These are phyloP conservation scores for Poecile montanus DNA, from an alignment of 2,797 vertebrate genomes.

Conservation along the genomic window DNA sequence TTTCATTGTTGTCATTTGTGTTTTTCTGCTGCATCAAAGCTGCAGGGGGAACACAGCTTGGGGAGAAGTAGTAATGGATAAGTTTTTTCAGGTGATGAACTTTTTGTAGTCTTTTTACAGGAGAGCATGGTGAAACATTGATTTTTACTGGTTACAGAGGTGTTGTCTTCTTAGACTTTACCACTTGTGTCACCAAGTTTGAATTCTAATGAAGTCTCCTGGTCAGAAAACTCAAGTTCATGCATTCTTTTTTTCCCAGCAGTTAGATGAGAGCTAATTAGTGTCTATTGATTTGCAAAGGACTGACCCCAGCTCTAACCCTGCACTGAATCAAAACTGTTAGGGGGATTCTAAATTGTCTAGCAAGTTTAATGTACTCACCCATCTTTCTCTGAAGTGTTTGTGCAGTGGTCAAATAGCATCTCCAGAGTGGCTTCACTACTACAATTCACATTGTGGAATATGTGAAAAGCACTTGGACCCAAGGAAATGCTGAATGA, in stretches of 20 bases:
- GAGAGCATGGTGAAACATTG: background rate
- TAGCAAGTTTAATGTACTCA: conserved; percentile 22
- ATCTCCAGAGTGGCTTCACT: background rate
- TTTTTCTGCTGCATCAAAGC: background rate
- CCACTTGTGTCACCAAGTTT: background rate
- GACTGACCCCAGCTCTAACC: conserved; percentile 33
- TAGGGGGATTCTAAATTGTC: conserved; percentile 26
- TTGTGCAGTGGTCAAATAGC: background rate
- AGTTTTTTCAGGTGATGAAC: background rate
- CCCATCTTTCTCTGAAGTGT: background rate
- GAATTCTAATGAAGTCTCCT: conserved; percentile 15
- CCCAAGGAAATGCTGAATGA: background rate
- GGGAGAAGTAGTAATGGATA: background rate
- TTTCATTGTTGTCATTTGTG: background rate
- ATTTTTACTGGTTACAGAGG: background rate
- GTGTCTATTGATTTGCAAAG: conserved; percentile 33
- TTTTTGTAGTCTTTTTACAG: background rate
- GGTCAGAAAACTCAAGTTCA: background rate
- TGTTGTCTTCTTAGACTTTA: background rate
- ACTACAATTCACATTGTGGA: background rate
- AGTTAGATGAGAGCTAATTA: conserved; percentile 52
- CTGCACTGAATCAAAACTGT: conserved; percentile 14
- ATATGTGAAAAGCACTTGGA: background rate
- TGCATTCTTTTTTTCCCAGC: background rate
- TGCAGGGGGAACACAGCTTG: background rate